Percentiles rank a stretch among this genome's conserved stretches.
Evolutionary conservation across 2,113 vertebrate species (phyloP).

Genomic region (Ptilonorhynchus violaceus): DNA sequence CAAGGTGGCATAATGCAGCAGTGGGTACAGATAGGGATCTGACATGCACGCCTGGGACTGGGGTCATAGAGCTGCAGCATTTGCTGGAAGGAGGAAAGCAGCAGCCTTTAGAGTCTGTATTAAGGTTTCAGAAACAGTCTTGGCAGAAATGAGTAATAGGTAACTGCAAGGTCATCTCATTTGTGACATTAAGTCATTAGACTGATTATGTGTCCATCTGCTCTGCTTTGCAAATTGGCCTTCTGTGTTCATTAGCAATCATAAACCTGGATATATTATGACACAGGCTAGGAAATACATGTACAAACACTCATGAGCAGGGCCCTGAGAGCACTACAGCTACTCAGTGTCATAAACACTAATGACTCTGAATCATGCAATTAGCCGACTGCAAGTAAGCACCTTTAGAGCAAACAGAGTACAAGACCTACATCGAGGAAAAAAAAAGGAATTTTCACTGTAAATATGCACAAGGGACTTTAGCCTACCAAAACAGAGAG

Average conservation of each 20-base stretch:
- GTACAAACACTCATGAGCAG: not conserved
- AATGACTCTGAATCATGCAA: not conserved
- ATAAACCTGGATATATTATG: not conserved
- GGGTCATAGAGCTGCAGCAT: not conserved
- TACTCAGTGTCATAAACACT: not conserved
- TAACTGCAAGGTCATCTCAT: not conserved
- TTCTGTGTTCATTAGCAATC: not conserved
- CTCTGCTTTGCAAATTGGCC: not conserved
- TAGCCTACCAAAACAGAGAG: not conserved
- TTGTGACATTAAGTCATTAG: not conserved
- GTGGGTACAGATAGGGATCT: not conserved
- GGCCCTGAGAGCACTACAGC: not conserved
- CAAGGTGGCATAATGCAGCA: not conserved
- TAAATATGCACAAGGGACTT: not conserved
- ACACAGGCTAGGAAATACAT: not conserved
- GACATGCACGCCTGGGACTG: rapidly evolving
- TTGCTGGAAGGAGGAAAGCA: not conserved
- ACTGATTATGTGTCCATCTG: conserved; percentile 19
- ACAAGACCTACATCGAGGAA: not conserved
- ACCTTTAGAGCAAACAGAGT: not conserved
- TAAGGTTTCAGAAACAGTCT: not conserved
- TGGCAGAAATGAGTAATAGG: not conserved
- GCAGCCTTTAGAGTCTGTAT: not conserved
- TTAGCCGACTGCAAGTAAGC: not conserved
- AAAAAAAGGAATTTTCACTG: not conserved